Conservation (phyloP, 2,797 vertebrate genomes). For the Bothrops alternatus region DNA sequence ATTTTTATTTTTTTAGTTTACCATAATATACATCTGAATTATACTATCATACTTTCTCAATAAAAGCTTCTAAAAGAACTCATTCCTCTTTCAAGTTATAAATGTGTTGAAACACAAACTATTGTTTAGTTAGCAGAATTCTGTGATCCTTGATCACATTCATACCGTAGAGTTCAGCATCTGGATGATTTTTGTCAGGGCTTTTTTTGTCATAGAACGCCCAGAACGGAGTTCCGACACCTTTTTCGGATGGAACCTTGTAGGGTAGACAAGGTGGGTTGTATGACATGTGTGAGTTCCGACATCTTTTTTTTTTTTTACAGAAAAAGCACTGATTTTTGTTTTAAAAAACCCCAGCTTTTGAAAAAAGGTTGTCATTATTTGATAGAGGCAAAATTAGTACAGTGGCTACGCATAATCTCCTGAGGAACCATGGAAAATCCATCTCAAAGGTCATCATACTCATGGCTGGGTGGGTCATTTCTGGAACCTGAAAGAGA, state of each 20-base stretch:
- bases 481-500: not conserved
- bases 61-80: slow-evolving; percentile 22
- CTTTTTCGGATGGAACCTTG: no score
- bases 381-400: slow-evolving; percentile 1
- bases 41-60: slow-evolving; percentile 38
- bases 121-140: slow-evolving; percentile 47
- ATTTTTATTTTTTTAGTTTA: slow-evolving; percentile 50
- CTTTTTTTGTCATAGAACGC: no score
- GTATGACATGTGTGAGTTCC: no score
- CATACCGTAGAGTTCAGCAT: not conserved
- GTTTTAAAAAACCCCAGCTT: slow-evolving; percentile 6
- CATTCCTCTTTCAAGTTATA: slow-evolving; percentile 39
- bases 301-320: not conserved
- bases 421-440: not conserved
- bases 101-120: slow-evolving; percentile 37
- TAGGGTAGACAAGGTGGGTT: no score
- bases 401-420: not conserved
- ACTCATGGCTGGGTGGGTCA: not conserved
- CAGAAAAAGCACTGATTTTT: no score
- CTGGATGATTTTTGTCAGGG: not conserved
- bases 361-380: not conserved
- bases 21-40: not conserved
- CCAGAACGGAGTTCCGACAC: no score
- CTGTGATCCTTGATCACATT: not conserved
- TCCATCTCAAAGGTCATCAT: not conserved